Conservation (phyloP, 2,797 vertebrate genomes). For the Myotis findleyi region DNA sequence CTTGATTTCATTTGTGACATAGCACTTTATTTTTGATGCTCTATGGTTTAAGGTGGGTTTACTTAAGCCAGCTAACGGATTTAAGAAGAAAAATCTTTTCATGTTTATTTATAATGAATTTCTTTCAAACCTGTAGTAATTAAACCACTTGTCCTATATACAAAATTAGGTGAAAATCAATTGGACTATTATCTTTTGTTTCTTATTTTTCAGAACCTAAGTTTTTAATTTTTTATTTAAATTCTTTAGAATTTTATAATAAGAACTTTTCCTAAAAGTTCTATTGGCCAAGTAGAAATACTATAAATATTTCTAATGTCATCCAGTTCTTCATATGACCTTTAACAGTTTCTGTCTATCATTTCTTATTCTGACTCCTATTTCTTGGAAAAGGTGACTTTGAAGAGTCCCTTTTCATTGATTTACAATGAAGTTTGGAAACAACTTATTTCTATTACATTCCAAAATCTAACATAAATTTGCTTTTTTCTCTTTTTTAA, state of each 20-base stretch:
- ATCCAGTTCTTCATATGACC: background rate
- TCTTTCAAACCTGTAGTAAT: constrained; percentile 31
- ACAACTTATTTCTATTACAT: constrained; percentile 7
- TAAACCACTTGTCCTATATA: background rate
- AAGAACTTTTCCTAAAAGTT: constrained; percentile 40
- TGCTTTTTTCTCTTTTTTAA: background rate
- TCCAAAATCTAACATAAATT: constrained; percentile 43
- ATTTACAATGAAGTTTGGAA: constrained; percentile 64
- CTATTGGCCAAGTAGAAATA: constrained; percentile 24
- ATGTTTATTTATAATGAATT: constrained; percentile 38
- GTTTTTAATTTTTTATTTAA: background rate
- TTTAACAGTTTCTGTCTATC: background rate
- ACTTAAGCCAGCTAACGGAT: constrained; percentile 2
- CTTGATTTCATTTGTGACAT: constrained; percentile 36
- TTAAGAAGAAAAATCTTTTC: constrained; percentile 23
- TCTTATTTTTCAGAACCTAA: constrained; percentile 49
- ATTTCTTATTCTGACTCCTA: constrained; percentile 25
- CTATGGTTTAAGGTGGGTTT: background rate
- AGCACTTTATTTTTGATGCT: background rate
- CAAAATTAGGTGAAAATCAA: constrained; percentile 18
- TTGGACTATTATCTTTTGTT: background rate
- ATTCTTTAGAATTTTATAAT: constrained; percentile 37
- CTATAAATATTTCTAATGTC: background rate
- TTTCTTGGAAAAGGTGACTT: constrained; percentile 43
- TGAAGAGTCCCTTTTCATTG: constrained; percentile 32